Conservation (phyloP, 2,113 vertebrate genomes). For the Percina caprodes region DNA sequence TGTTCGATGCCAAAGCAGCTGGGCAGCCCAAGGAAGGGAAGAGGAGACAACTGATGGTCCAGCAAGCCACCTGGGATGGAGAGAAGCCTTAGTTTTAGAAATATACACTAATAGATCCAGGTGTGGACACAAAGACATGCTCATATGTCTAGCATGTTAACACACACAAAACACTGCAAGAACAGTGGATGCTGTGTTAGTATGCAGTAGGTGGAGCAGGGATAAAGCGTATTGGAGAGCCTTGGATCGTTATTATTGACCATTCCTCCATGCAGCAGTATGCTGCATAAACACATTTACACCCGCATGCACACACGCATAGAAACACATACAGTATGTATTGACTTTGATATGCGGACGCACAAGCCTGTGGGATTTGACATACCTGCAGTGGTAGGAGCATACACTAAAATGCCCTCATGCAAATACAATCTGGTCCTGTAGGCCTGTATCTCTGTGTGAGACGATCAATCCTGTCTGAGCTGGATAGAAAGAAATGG, state of each 20-base stretch:
- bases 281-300: conserved; percentile 67
- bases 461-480: conserved; percentile 30
- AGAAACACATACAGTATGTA: conserved; percentile 18
- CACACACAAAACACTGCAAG: conserved; percentile 9
- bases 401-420: conserved; percentile 43
- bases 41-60: conserved; percentile 47
- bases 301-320: not conserved
- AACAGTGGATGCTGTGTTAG: conserved; percentile 74
- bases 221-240: conserved; percentile 65
- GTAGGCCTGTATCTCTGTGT: conserved; percentile 26
- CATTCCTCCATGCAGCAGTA: conserved; percentile 54
- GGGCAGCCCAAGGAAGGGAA: conserved; percentile 56
- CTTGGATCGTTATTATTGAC: conserved; percentile 82
- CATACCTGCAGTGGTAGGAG: conserved; percentile 45
- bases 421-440: conserved; percentile 13
- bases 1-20: conserved; percentile 80
- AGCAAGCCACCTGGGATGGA: conserved; percentile 67
- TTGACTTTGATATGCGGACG: conserved; percentile 40
- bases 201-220: conserved; percentile 75
- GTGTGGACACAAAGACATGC: conserved; percentile 52
- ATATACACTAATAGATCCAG: conserved; percentile 57
- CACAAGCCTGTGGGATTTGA: conserved; percentile 34
- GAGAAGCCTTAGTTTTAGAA: conserved; percentile 58
- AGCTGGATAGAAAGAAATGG: conserved; percentile 2
- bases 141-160: conserved; percentile 20